Evolutionary conservation across 2,113 vertebrate species (phyloP).

Genomic region (Calyptommatus sinebrachiatus): DNA sequence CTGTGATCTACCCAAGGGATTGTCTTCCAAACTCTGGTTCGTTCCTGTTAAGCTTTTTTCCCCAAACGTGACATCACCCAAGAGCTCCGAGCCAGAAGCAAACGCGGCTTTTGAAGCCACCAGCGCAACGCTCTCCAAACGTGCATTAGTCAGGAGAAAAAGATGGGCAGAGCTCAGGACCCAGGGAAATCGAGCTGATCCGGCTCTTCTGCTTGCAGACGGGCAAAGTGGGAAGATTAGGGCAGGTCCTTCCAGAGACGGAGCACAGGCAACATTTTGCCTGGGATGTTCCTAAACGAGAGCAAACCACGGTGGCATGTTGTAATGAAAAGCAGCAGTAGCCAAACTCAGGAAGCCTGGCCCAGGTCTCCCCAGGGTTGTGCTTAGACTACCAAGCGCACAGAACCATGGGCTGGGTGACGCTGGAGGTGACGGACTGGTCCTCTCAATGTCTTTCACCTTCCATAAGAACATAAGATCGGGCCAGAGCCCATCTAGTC

Average conservation of each 20-base stretch:
- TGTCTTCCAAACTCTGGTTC: neutral
- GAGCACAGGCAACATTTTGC: fast-evolving
- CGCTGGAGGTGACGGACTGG: too few relatives aligned
- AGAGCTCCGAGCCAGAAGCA: neutral
- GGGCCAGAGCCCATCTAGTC: too few relatives aligned
- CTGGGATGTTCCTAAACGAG: neutral
- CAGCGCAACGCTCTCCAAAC: neutral
- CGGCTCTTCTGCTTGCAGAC: neutral
- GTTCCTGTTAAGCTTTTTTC: neutral
- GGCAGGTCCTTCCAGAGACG: fast-evolving
- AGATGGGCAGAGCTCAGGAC: fast-evolving
- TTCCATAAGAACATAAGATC: too few relatives aligned
- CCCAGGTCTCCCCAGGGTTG: conserved; percentile 54
- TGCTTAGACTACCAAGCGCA: conserved; percentile 62
- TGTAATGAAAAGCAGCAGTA: conserved; percentile 62
- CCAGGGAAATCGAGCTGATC: neutral
- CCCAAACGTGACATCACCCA: neutral
- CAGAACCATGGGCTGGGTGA: too few relatives aligned
- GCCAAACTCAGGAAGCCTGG: too few relatives aligned
- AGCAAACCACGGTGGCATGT: conserved; percentile 23
- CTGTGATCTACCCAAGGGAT: too few relatives aligned
- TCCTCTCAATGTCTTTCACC: too few relatives aligned
- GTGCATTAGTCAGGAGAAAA: fast-evolving
- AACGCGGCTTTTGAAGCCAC: neutral
- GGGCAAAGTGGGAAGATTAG: neutral